phyloP scores from a whole-genome alignment of 2,797 vertebrate genomes.

The Molossus molossus region DNA sequence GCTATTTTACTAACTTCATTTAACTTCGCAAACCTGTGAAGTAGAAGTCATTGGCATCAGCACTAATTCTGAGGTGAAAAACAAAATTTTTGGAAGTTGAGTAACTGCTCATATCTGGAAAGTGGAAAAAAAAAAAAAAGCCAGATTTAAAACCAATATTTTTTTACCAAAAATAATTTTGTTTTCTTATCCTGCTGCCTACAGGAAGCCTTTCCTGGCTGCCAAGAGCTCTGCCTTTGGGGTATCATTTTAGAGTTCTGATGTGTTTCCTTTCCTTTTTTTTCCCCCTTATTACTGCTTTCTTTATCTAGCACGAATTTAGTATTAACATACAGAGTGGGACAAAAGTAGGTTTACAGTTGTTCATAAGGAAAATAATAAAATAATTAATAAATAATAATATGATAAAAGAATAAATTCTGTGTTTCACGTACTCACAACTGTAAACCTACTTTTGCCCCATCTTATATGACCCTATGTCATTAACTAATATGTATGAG shows the following conservation, averaged over 20 bases:
- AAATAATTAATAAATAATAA: background rate
- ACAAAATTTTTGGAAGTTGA: background rate
- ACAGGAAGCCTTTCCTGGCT: background rate
- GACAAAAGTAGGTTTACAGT: background rate
- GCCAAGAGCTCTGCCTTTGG: background rate
- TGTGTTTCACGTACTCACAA: background rate
- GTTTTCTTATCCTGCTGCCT: background rate
- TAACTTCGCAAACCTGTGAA: background rate
- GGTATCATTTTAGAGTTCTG: background rate
- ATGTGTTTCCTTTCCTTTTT: constrained; percentile 13
- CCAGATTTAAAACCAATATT: constrained; percentile 57
- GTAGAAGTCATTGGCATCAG: background rate
- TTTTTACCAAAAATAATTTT: constrained; percentile 9
- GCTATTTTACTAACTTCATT: background rate
- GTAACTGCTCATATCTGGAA: constrained; percentile 3
- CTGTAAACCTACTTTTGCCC: background rate
- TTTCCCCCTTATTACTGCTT: background rate
- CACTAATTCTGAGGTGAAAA: background rate
- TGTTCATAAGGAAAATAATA: background rate
- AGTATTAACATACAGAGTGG: background rate
- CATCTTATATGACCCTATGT: background rate
- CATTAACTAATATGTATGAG: background rate
- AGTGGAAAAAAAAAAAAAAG: background rate
- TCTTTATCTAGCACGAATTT: background rate
- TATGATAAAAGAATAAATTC: background rate